Conservation (phyloP, 2,797 vertebrate species). For the Lacerta agilis region DNA sequence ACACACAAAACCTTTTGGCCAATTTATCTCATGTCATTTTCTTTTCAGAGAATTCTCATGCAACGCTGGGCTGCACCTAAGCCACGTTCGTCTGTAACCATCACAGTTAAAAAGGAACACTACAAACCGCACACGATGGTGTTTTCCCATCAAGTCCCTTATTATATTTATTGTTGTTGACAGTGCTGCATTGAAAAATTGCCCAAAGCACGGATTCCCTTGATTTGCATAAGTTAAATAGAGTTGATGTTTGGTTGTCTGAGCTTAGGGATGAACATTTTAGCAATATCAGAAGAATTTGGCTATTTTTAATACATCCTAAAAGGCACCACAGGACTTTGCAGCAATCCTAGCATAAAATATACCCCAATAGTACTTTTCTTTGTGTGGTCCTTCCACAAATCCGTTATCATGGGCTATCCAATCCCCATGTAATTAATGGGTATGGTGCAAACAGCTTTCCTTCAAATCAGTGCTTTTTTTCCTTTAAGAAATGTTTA, state of each 20-base stretch:
- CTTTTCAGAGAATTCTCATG: rapidly evolving
- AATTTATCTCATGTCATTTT: background rate
- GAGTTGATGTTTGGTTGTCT: background rate
- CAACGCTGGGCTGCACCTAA: background rate
- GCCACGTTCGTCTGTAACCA: background rate
- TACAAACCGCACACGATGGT: background rate
- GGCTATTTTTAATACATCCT: no score
- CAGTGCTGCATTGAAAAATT: background rate
- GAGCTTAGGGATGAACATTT: no score
- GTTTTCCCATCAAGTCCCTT: background rate
- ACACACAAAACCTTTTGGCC: background rate
- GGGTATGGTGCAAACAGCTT: no score
- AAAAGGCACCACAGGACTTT: no score
- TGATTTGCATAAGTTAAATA: background rate
- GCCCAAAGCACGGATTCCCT: background rate
- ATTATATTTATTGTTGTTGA: background rate
- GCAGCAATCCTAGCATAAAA: no score
- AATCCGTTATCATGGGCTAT: no score
- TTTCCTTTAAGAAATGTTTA: no score
- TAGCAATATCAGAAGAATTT: no score
- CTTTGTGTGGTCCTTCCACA: no score
- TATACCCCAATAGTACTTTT: no score
- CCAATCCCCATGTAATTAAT: no score
- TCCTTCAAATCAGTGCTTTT: no score
- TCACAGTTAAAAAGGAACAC: background rate